A percentile compares a stretch with the other conserved stretches of the same genome.
phyloP scores from a whole-genome alignment of 2,888 invertebrate genomes.

The Oscheius sp. region DNA sequence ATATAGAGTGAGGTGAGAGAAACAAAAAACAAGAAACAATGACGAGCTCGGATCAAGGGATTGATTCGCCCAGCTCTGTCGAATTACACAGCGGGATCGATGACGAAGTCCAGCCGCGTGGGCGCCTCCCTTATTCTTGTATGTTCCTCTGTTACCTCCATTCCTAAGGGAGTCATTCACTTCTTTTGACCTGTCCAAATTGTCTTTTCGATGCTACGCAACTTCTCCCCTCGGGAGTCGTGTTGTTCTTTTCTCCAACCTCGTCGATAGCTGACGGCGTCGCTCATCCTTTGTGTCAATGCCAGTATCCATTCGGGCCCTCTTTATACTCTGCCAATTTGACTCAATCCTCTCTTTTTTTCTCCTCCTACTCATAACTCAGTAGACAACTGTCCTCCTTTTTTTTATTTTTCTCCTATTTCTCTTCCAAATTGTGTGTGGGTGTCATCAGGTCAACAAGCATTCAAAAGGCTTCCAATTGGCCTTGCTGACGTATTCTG shows the following conservation, averaged over 20 bases:
- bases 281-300: conserved; percentile 31
- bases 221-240: conserved; percentile 16
- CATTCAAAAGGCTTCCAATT: too few species aligned
- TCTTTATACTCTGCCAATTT: conserved; percentile 9
- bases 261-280: conserved; percentile 30
- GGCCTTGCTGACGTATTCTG: too few species aligned
- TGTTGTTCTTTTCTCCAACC: conserved; percentile 2
- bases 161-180: conserved; percentile 23
- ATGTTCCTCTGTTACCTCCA: conserved; percentile 23
- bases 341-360: conserved; percentile 20
- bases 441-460: too few species aligned
- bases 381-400: too few species aligned
- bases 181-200: conserved; percentile 13
- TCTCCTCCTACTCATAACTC: too few species aligned
- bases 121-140: conserved; percentile 25
- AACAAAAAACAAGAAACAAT: background rate
- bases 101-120: conserved; percentile 35
- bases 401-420: too few species aligned
- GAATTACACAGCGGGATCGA: conserved; percentile 34
- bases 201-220: background rate
- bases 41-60: background rate
- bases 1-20: background rate
- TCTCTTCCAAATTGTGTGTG: too few species aligned
- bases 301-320: conserved; percentile 11
- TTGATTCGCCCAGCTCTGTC: background rate